Evolutionary conservation across 2,113 vertebrate species (phyloP).

Genomic region (Drymodes brunneopygia): DNA sequence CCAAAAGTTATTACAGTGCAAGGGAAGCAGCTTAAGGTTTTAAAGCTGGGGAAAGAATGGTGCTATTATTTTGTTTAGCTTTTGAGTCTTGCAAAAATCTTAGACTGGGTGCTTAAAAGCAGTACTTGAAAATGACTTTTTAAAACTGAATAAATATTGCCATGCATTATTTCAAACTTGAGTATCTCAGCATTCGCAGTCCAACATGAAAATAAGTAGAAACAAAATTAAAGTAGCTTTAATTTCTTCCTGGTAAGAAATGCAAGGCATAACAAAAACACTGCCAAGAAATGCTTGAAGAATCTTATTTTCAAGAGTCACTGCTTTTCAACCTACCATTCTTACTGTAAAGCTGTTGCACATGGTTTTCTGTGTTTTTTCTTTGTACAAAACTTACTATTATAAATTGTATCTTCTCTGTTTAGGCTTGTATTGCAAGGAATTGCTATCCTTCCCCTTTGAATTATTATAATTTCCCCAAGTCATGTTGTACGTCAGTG

Average conservation of each 20-base stretch:
- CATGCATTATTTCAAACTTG: not conserved
- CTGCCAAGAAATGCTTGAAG: not conserved
- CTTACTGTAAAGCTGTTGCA: not conserved
- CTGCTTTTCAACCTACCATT: not conserved
- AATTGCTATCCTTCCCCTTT: slow-evolving; percentile 97
- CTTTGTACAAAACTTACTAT: not conserved
- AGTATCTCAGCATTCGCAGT: not conserved
- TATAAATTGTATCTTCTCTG: slow-evolving; percentile 8
- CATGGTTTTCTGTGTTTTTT: not conserved
- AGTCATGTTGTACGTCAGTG: slow-evolving; percentile 98
- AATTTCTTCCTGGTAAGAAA: not conserved
- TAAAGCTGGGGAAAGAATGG: not conserved
- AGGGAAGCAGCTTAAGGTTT: not conserved
- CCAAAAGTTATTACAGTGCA: not conserved
- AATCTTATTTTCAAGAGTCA: not conserved
- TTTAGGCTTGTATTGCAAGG: slow-evolving; percentile 91
- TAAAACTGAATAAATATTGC: not conserved
- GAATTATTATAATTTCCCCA: slow-evolving; percentile 99
- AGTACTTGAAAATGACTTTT: not conserved
- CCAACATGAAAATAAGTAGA: not conserved
- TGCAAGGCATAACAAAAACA: not conserved
- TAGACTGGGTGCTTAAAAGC: not conserved
- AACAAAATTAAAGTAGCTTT: not conserved
- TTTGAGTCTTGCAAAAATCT: not conserved
- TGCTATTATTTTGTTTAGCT: not conserved